Evolutionary conservation across 2,797 vertebrate species (phyloP).

Genomic region (Anas bahamensis): DNA sequence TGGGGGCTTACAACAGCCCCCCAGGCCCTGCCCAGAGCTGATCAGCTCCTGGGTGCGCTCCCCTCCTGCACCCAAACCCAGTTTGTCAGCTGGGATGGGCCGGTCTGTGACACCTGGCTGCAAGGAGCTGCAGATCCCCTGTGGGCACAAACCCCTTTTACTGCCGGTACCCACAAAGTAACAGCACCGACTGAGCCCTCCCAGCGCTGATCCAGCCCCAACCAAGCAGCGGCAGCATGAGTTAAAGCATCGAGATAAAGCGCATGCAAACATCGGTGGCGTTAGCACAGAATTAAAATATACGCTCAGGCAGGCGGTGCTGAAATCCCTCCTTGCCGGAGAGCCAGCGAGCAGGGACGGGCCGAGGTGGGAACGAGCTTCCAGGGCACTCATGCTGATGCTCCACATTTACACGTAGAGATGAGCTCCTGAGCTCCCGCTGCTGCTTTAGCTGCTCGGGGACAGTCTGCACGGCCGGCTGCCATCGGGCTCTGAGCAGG

Average conservation of each 20-base stretch:
- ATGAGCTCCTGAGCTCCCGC: background rate
- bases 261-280: background rate
- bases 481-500: background rate
- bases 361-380: background rate
- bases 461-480: fast-evolving
- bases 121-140: background rate
- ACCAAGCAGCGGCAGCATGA: background rate
- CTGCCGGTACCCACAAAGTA: background rate
- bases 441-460: background rate
- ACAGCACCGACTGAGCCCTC: background rate
- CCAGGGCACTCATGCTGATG: background rate
- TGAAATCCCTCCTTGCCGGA: background rate
- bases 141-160: background rate
- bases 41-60: background rate
- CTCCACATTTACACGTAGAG: background rate
- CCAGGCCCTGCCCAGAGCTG: background rate
- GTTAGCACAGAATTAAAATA: background rate
- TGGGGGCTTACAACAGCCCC: too few relatives aligned
- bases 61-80: fast-evolving
- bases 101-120: background rate
- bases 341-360: background rate
- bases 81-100: background rate
- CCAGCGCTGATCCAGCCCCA: background rate
- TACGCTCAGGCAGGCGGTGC: background rate
- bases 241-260: background rate